Conservation (phyloP, 30 jellyfish, hydroid and myxozoan genomes). For the Cassiopea xamachana region DNA sequence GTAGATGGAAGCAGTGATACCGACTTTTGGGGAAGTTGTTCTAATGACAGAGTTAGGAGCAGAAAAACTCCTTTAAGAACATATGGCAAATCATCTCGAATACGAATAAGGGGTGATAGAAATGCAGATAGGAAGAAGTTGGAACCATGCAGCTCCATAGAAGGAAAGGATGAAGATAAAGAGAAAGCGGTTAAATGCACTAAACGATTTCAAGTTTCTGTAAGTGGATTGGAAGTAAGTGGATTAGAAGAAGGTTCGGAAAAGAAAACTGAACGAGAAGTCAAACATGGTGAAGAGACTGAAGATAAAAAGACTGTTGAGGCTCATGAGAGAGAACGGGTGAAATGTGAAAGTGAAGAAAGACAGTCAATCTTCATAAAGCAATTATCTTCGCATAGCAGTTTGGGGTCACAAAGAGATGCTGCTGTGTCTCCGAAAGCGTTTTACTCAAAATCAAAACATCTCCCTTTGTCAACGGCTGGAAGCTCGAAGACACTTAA, state of each 20-base stretch:
- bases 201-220: neutral
- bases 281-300: neutral
- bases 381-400: neutral
- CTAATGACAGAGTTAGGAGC: neutral
- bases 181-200: neutral
- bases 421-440: neutral
- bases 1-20: slow-evolving; percentile 84
- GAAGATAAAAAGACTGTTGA: neutral
- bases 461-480: neutral
- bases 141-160: neutral
- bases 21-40: slow-evolving; percentile 44
- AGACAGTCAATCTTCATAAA: neutral
- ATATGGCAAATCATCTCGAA: slow-evolving; percentile 15
- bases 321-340: neutral
- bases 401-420: neutral
- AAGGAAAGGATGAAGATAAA: neutral
- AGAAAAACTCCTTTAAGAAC: slow-evolving; percentile 46
- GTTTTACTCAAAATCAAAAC: slow-evolving; percentile 15
- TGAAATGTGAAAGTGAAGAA: neutral
- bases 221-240: neutral
- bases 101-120: neutral
- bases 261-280: neutral
- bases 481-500: neutral
- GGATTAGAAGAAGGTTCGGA: neutral
- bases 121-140: neutral